Percentiles rank a stretch among this genome's conserved stretches.
These are phyloP conservation scores for Daubentonia madagascariensis DNA, from an alignment of 2,113 vertebrate species.

Conservation along the genomic window DNA sequence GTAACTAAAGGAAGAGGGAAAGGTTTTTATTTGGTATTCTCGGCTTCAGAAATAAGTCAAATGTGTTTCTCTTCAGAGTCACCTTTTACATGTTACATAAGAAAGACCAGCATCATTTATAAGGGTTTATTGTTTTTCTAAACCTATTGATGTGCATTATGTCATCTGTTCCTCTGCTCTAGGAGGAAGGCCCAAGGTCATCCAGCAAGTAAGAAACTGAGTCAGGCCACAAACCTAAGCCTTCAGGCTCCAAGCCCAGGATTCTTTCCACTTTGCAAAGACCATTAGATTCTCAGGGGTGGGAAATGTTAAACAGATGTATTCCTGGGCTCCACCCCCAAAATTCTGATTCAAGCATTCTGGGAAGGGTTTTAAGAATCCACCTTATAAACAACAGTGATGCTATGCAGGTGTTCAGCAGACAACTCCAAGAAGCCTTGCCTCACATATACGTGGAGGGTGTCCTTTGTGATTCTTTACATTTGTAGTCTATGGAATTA, in stretches of 20 bases:
- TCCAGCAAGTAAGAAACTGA: neutral
- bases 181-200: neutral
- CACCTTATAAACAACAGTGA: neutral
- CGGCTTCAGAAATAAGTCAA: slow-evolving; percentile 7
- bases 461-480: neutral
- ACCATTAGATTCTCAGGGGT: neutral
- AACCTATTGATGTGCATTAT: neutral
- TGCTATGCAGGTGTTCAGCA: neutral
- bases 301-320: neutral
- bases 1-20: neutral
- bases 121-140: neutral
- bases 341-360: neutral
- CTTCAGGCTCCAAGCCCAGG: neutral
- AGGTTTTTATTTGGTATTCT: neutral
- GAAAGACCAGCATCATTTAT: neutral
- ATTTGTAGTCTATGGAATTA: neutral
- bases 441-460: neutral
- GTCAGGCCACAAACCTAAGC: neutral
- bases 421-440: neutral
- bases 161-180: neutral
- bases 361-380: neutral
- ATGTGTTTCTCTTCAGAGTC: neutral
- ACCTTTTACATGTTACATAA: neutral
- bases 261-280: neutral
- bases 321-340: neutral